phyloP scores from a whole-genome alignment of 1,140 invertebrate species.

The Heliconius hermathena region DNA sequence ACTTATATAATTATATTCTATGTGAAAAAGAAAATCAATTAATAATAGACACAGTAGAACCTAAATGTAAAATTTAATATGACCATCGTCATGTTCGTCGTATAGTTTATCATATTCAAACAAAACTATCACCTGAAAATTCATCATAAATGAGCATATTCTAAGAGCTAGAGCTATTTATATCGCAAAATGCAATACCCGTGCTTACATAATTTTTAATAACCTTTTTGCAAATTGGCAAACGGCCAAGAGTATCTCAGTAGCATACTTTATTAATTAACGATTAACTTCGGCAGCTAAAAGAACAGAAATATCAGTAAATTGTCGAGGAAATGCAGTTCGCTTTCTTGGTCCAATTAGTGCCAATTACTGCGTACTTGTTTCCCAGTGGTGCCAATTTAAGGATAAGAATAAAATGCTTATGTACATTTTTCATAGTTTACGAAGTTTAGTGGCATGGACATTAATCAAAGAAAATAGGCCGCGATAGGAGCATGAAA shows the following conservation, averaged over 20 bases:
- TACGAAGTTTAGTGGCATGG: neutral
- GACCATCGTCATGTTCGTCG: no score
- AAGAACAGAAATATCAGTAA: slow-evolving; percentile 18
- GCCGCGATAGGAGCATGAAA: neutral
- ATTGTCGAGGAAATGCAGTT: slow-evolving; percentile 11
- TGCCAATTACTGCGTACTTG: neutral
- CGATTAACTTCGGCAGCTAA: slow-evolving; percentile 21
- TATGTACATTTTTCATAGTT: neutral
- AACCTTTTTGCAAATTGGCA: slow-evolving; percentile 27
- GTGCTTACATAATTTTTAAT: neutral
- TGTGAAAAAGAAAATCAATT: neutral
- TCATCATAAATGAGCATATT: neutral
- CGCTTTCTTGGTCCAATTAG: neutral
- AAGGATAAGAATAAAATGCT: neutral
- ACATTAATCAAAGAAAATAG: neutral
- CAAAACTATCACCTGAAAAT: neutral
- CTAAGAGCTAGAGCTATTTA: neutral
- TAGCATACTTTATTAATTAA: slow-evolving; percentile 33
- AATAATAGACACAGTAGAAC: neutral
- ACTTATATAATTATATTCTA: no score
- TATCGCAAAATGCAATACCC: neutral
- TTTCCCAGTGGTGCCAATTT: neutral
- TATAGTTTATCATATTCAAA: neutral
- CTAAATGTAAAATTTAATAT: neutral
- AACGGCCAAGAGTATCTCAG: slow-evolving; percentile 22